phyloP scores from a whole-genome alignment of 2,113 vertebrate species.

The Clarias batrachus region DNA sequence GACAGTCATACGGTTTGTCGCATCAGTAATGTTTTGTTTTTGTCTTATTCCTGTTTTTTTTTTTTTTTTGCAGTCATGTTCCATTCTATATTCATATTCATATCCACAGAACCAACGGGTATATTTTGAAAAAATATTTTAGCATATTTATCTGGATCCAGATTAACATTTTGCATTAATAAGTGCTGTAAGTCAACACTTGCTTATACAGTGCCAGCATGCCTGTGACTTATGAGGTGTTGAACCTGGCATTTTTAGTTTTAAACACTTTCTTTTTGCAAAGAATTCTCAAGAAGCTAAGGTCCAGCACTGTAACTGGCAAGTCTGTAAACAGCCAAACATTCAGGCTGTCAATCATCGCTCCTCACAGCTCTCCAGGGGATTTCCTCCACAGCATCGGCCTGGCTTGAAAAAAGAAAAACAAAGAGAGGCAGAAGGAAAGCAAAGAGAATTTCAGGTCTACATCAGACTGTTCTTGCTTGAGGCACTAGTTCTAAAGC shows the following conservation, averaged over 20 bases:
- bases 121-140: neutral
- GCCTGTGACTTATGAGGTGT: slow-evolving; percentile 3
- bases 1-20: neutral
- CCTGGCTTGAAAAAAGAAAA: slow-evolving; percentile 42
- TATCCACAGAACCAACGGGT: neutral
- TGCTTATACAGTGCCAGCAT: neutral
- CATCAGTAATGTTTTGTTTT: neutral
- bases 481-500: slow-evolving; percentile 47
- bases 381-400: slow-evolving; percentile 47
- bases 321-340: slow-evolving; percentile 51
- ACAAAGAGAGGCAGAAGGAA: slow-evolving; percentile 46
- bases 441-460: slow-evolving; percentile 50
- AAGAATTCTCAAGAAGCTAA: slow-evolving; percentile 43
- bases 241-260: slow-evolving; percentile 14
- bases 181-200: slow-evolving; percentile 11
- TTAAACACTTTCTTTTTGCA: slow-evolving; percentile 29
- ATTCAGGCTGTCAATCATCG: slow-evolving; percentile 51
- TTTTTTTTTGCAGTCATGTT: neutral
- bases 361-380: slow-evolving; percentile 43
- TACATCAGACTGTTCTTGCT: slow-evolving; percentile 49
- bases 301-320: slow-evolving; percentile 43
- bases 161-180: neutral
- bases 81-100: slow-evolving; percentile 14
- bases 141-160: neutral
- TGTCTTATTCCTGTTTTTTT: neutral